Evolutionary conservation across 2,797 vertebrate genomes (phyloP).

Genomic region (Rallus crepitans): DNA sequence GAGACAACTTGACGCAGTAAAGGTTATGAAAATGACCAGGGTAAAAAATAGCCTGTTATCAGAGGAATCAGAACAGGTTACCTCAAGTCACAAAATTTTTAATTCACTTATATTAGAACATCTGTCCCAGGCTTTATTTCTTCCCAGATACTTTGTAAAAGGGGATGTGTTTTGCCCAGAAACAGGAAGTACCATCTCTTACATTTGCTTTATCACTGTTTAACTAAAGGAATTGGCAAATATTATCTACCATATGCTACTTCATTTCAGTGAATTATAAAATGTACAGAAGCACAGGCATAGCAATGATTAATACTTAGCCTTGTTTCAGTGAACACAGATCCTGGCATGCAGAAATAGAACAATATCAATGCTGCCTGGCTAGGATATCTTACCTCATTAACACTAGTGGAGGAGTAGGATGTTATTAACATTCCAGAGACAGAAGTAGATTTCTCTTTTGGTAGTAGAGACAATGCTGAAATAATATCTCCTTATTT

Average conservation of each 20-base stretch:
- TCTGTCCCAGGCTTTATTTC: background rate
- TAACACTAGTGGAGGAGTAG: background rate
- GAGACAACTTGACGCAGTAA: background rate
- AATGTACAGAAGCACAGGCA: background rate
- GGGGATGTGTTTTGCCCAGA: background rate
- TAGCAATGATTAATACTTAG: slow-evolving; percentile 4
- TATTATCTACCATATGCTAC: slow-evolving; percentile 25
- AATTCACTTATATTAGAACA: background rate
- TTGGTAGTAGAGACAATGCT: background rate
- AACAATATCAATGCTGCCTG: background rate
- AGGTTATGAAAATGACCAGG: background rate
- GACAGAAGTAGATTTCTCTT: background rate
- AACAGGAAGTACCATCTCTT: background rate
- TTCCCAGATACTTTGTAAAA: background rate
- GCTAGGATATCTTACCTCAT: background rate
- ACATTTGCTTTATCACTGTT: background rate
- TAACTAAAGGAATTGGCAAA: slow-evolving; percentile 39
- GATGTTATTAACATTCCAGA: background rate
- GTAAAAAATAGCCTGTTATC: background rate
- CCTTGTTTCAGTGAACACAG: background rate
- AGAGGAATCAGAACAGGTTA: background rate
- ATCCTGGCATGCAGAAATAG: background rate
- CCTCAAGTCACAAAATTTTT: background rate
- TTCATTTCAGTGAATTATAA: slow-evolving; percentile 4
- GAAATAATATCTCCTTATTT: background rate